phyloP scores from a whole-genome alignment of 2,113 vertebrate species.

The Oriolus oriolus region DNA sequence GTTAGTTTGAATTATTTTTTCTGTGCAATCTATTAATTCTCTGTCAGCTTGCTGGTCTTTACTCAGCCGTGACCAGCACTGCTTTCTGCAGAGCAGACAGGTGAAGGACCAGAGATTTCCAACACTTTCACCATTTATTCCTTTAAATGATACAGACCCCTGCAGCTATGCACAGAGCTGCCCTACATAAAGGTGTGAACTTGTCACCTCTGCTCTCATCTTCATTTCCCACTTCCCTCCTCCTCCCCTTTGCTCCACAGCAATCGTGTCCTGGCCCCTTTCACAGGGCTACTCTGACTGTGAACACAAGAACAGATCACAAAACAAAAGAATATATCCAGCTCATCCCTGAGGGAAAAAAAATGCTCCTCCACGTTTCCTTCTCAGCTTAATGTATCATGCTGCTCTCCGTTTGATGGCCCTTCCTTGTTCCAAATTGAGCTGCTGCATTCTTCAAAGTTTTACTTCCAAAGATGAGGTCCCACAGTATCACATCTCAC shows the following conservation, averaged over 20 bases:
- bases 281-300: conserved; percentile 1
- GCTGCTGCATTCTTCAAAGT: conserved; percentile 18
- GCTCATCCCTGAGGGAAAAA: neutral
- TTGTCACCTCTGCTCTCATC: conserved; percentile 53
- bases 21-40: neutral
- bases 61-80: neutral
- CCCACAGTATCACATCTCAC: neutral
- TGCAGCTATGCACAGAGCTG: conserved; percentile 29
- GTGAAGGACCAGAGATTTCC: conserved; percentile 17
- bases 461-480: conserved; percentile 17
- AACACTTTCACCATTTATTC: neutral
- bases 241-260: conserved; percentile 3
- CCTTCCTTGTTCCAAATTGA: conserved; percentile 31
- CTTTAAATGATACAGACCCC: neutral
- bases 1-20: neutral
- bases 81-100: neutral
- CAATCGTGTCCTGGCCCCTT: neutral
- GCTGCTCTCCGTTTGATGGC: neutral
- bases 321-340: conserved; percentile 39
- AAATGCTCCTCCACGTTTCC: neutral
- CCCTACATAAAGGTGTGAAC: conserved; percentile 61
- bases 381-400: neutral
- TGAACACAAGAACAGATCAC: conserved; percentile 35
- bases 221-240: conserved; percentile 40
- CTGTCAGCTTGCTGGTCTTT: neutral